Conservation (phyloP, 2,888 invertebrate genomes). For the Tortrix viridana region DNA sequence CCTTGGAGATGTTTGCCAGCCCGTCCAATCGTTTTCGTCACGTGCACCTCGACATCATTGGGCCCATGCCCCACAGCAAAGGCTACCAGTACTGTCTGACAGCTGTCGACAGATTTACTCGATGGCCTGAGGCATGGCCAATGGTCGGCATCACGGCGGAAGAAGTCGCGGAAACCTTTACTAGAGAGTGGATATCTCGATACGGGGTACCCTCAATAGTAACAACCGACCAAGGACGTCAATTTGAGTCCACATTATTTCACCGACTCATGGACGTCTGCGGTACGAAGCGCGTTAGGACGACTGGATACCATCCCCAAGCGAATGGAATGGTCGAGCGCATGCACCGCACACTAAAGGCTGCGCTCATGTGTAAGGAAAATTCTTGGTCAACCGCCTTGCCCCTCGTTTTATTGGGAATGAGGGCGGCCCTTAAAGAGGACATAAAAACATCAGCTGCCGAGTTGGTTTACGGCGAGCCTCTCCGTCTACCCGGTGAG, state of each 20-base stretch:
- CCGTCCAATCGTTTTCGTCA: conserved; percentile 7
- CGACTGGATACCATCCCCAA: conserved; percentile 38
- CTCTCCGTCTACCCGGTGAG: conserved; percentile 46
- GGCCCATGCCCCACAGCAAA: conserved; percentile 4
- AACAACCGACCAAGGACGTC: conserved; percentile 38
- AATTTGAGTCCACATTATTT: conserved; percentile 37
- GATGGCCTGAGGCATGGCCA: conserved; percentile 24
- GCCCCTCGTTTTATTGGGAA: conserved; percentile 41
- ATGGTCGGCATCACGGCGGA: conserved; percentile 30
- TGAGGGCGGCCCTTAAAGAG: conserved; percentile 41
- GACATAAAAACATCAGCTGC: conserved; percentile 45
- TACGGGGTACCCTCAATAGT: conserved; percentile 37
- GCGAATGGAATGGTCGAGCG: conserved; percentile 40
- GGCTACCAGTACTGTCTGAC: conserved; percentile 18
- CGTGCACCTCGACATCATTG: conserved; percentile 51
- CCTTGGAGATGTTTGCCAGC: conserved; percentile 2
- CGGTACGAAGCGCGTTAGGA: conserved; percentile 29
- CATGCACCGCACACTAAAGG: conserved; percentile 44
- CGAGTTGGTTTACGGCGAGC: conserved; percentile 46
- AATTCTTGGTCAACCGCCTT: conserved; percentile 35
- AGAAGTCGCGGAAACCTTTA: conserved; percentile 36
- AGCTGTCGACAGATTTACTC: conserved; percentile 21
- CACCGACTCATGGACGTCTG: conserved; percentile 9
- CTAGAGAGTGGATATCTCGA: conserved; percentile 35
- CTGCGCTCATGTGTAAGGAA: conserved; percentile 40